Percentiles rank a stretch among this genome's conserved stretches.
These are phyloP conservation scores for Drosophila kambysellisi DNA, from an alignment of 2,888 invertebrate species.

Conservation along the genomic window DNA sequence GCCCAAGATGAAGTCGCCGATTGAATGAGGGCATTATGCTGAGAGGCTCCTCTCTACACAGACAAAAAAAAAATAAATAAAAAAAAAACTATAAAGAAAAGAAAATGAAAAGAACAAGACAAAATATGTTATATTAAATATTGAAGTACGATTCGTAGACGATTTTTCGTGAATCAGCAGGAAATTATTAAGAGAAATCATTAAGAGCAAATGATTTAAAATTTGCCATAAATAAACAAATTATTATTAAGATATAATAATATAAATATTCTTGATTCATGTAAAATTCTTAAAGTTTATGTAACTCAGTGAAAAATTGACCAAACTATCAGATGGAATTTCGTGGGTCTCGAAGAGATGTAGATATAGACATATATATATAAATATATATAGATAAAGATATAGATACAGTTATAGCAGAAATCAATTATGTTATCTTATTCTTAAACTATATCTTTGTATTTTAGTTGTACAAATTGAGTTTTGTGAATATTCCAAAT, in stretches of 20 bases:
- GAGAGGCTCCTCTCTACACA: neutral
- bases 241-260: neutral
- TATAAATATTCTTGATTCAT: neutral
- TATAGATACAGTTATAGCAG: neutral
- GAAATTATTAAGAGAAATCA: neutral
- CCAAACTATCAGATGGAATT: too few relatives aligned
- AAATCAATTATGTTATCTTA: neutral
- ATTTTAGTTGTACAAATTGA: too few relatives aligned
- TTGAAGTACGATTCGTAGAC: neutral
- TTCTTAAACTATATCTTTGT: too few relatives aligned
- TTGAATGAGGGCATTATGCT: slow-evolving; percentile 18
- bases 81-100: neutral
- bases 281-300: neutral
- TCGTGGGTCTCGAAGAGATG: neutral
- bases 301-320: neutral
- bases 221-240: neutral
- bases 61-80: neutral
- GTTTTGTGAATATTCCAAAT: too few relatives aligned
- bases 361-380: too few relatives aligned
- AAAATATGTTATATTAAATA: neutral
- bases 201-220: neutral
- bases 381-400: neutral
- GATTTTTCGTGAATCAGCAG: neutral
- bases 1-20: slow-evolving; percentile 53
- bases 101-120: neutral